Conservation (phyloP, 1,140 invertebrate species). For the Drosophila gunungcola region DNA sequence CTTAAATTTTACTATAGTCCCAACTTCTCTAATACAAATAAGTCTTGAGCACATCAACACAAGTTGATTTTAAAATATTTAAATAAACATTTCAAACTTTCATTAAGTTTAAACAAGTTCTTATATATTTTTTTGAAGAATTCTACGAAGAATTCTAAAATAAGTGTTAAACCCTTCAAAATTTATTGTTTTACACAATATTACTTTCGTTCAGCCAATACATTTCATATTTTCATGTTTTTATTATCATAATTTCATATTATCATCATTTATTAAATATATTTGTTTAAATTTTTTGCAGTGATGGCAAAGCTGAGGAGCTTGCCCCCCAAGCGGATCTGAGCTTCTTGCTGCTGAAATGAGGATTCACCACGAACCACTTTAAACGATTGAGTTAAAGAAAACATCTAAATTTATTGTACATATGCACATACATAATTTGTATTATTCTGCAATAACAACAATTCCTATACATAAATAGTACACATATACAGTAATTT, state of each 20-base stretch:
- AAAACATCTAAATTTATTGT: conserved; percentile 40
- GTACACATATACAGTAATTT: conserved; percentile 9
- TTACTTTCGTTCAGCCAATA: too few relatives aligned
- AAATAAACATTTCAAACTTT: too few relatives aligned
- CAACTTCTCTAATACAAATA: too few relatives aligned
- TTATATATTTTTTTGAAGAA: background rate
- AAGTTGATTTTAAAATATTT: too few relatives aligned
- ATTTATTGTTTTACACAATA: too few relatives aligned
- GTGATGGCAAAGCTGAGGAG: conserved; percentile 86
- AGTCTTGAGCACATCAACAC: too few relatives aligned
- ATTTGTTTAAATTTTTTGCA: conserved; percentile 80
- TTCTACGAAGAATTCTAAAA: too few relatives aligned
- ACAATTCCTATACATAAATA: conserved; percentile 33
- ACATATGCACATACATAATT: conserved; percentile 23
- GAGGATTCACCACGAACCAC: background rate
- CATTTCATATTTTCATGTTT: background rate
- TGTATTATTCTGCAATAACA: conserved; percentile 57
- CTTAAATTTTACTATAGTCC: too few relatives aligned
- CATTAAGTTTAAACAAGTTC: too few relatives aligned
- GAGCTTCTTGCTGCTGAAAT: conserved; percentile 86
- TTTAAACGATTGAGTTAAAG: background rate
- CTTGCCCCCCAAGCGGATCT: conserved; percentile 86
- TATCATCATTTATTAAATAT: background rate
- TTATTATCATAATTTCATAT: background rate
- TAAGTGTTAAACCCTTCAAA: too few relatives aligned